Conservation (phyloP, 64 coral and sea anemone species). For the Hydrozoanthus tunicans region DNA sequence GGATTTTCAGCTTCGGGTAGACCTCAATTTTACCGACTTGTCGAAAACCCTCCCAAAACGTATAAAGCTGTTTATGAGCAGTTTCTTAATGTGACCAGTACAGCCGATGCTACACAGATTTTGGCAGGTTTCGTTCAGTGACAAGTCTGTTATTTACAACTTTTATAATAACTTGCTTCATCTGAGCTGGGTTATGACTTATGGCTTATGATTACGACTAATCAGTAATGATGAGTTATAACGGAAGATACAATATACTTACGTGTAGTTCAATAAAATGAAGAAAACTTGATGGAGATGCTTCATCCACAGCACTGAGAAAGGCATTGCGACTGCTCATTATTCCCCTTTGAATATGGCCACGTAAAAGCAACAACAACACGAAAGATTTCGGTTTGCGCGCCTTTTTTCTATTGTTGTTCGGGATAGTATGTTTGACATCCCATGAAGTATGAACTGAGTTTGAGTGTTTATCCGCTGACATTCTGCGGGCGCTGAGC, state of each 20-base stretch:
- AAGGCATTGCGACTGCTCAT: constrained; percentile 60
- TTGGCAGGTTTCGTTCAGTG: too few relatives aligned
- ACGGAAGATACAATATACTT: constrained; percentile 16
- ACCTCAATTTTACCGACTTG: too few relatives aligned
- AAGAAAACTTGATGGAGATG: constrained; percentile 66
- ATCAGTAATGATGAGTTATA: too few relatives aligned
- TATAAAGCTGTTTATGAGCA: too few relatives aligned
- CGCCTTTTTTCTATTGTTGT: constrained; percentile 28
- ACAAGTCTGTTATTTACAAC: too few relatives aligned
- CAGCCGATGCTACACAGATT: too few relatives aligned
- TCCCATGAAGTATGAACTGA: neutral
- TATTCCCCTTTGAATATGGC: neutral
- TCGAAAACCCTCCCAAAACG: too few relatives aligned
- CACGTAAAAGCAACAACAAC: neutral
- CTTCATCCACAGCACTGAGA: constrained; percentile 70
- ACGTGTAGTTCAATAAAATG: constrained; percentile 80
- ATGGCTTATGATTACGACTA: too few relatives aligned
- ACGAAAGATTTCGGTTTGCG: neutral
- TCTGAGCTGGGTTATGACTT: too few relatives aligned
- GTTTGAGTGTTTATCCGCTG: neutral
- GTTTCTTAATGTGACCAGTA: too few relatives aligned
- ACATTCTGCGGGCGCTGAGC: neutral
- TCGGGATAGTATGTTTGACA: neutral
- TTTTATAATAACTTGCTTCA: too few relatives aligned
- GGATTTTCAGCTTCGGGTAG: too few relatives aligned